A percentile compares a stretch with the other conserved stretches of the same genome.
Evolutionary conservation across 2,797 vertebrate genomes (phyloP).

Genomic region (Silurus aristotelis): DNA sequence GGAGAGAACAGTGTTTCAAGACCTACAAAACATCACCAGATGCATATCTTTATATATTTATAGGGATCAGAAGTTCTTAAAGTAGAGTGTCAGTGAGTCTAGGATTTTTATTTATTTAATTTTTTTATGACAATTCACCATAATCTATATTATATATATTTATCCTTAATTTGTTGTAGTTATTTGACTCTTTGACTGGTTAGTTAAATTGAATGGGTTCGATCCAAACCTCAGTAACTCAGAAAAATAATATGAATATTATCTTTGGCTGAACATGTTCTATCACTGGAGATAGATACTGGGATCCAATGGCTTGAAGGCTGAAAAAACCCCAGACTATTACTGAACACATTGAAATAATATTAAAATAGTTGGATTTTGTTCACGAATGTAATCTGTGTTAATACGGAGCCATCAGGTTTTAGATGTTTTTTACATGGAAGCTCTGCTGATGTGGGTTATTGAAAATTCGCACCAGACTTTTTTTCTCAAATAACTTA

Average conservation of each 20-base stretch:
- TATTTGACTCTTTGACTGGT: background rate
- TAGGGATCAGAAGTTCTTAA: background rate
- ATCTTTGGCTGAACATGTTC: background rate
- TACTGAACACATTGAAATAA: background rate
- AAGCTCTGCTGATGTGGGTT: background rate
- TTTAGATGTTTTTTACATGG: background rate
- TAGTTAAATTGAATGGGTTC: background rate
- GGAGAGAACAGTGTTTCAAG: background rate
- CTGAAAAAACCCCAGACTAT: background rate
- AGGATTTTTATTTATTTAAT: background rate
- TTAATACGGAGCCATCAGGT: too few species aligned
- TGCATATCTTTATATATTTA: background rate
- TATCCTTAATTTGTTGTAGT: background rate
- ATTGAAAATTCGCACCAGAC: too few species aligned
- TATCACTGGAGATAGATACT: background rate
- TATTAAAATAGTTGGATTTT: background rate
- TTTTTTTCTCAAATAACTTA: background rate
- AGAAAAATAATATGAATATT: background rate
- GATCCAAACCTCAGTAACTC: conserved; percentile 4
- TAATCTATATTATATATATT: background rate
- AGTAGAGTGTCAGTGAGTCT: background rate
- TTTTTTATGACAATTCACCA: too few species aligned
- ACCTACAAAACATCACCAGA: background rate
- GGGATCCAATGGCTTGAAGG: background rate
- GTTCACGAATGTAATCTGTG: background rate